These are phyloP conservation scores for Falco peregrinus DNA, from an alignment of 2,797 vertebrate genomes.

Conservation along the genomic window DNA sequence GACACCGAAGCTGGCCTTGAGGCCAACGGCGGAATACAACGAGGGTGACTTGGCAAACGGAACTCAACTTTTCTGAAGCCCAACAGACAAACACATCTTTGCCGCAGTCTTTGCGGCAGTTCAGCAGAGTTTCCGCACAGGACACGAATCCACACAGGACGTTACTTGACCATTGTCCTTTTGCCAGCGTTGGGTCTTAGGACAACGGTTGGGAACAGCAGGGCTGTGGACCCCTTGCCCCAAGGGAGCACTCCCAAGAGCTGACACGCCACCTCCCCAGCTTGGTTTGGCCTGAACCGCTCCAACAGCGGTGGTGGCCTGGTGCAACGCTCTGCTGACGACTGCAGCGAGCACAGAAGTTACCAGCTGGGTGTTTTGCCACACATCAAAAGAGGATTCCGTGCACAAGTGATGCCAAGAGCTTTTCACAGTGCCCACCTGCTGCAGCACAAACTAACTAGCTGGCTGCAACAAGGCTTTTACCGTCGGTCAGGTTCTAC, in stretches of 20 bases:
- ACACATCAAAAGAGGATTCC: accelerated
- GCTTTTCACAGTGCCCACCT: not conserved
- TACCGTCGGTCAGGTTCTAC: too few species aligned
- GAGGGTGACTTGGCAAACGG: not conserved
- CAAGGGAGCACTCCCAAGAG: not conserved
- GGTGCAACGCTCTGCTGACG: too few species aligned
- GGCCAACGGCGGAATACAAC: not conserved
- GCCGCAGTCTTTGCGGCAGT: not conserved
- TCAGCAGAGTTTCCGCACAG: not conserved
- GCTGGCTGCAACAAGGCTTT: too few species aligned
- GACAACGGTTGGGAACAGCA: not conserved
- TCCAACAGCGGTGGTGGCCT: too few species aligned
- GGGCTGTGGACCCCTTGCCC: not conserved
- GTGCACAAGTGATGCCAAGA: accelerated
- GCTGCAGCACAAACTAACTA: too few species aligned
- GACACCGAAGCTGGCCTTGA: not conserved
- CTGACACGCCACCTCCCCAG: accelerated
- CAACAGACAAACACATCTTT: not conserved
- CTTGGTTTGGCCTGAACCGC: not conserved
- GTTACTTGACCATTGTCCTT: too few species aligned
- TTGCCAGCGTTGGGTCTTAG: too few species aligned
- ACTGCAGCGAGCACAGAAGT: accelerated
- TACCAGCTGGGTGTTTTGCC: accelerated
- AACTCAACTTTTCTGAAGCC: not conserved
- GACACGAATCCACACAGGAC: too few species aligned